Evolutionary conservation across 2,797 vertebrate species (phyloP).

Genomic region (Hydrocynus forskahlii): DNA sequence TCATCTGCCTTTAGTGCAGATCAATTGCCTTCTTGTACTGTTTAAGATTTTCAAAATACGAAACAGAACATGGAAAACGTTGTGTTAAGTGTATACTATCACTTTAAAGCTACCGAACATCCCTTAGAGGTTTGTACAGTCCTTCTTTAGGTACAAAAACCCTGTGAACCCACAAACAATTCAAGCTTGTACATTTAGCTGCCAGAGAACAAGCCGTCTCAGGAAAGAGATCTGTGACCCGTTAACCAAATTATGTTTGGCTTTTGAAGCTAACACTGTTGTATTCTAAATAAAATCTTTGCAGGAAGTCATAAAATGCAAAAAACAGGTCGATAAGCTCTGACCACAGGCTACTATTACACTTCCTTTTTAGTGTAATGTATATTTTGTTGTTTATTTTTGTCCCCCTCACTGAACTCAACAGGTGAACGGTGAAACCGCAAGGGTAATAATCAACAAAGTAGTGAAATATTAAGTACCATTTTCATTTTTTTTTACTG

Average conservation of each 20-base stretch:
- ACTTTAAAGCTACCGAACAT: no score
- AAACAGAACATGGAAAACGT: no score
- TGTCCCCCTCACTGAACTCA: background rate
- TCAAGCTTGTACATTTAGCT: no score
- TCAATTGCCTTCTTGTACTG: no score
- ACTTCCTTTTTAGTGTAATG: background rate
- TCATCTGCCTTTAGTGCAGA: background rate
- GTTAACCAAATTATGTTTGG: background rate
- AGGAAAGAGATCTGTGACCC: background rate
- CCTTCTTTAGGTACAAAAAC: no score
- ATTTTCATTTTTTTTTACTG: background rate
- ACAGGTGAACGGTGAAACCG: background rate
- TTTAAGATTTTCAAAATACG: no score
- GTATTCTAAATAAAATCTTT: background rate
- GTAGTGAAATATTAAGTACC: slow-evolving; percentile 20
- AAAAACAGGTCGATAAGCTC: background rate
- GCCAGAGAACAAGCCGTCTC: background rate
- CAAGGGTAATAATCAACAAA: slow-evolving; percentile 27
- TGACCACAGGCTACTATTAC: background rate
- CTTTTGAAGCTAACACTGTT: background rate
- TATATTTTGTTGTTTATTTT: background rate
- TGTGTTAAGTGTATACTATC: background rate
- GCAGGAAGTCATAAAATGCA: slow-evolving; percentile 1
- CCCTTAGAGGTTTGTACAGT: no score
- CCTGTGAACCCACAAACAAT: no score